Conservation (phyloP, 2,797 vertebrate genomes). For the Hybognathus amarus region DNA sequence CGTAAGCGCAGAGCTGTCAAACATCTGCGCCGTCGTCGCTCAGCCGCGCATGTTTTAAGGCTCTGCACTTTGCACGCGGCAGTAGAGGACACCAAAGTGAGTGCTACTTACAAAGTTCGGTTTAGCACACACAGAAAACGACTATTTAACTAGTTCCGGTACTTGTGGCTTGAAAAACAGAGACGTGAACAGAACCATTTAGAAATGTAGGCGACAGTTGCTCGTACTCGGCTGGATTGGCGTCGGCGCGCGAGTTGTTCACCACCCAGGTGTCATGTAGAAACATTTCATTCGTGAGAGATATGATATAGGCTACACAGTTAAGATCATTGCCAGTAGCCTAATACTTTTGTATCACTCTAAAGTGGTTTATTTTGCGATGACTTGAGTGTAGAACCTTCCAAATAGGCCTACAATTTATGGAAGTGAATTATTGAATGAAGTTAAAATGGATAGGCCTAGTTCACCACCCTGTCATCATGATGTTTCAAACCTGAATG, state of each 20-base stretch:
- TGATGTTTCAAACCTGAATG: too few relatives aligned
- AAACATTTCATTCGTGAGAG: slow-evolving; percentile 14
- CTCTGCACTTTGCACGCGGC: not conserved
- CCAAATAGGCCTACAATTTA: not conserved
- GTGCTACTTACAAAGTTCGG: slow-evolving; percentile 15
- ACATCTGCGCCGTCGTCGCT: slow-evolving; percentile 10
- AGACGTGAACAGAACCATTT: not conserved
- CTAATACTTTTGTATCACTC: not conserved
- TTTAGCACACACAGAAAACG: not conserved
- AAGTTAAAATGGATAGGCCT: not conserved
- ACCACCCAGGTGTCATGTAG: not conserved
- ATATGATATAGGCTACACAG: not conserved
- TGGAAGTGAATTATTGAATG: not conserved
- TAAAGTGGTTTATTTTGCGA: not conserved
- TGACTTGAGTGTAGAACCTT: not conserved
- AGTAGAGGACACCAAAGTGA: not conserved
- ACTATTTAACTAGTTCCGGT: not conserved
- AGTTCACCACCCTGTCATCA: too few relatives aligned
- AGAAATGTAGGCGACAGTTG: not conserved
- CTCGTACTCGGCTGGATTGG: not conserved
- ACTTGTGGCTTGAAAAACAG: not conserved
- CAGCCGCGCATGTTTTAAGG: not conserved
- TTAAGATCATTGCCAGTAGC: not conserved
- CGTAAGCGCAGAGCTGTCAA: slow-evolving; percentile 13
- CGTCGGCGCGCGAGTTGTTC: not conserved